Evolutionary conservation across 1,140 invertebrate species (phyloP).

Genomic region (Hycleus phaleratus): DNA sequence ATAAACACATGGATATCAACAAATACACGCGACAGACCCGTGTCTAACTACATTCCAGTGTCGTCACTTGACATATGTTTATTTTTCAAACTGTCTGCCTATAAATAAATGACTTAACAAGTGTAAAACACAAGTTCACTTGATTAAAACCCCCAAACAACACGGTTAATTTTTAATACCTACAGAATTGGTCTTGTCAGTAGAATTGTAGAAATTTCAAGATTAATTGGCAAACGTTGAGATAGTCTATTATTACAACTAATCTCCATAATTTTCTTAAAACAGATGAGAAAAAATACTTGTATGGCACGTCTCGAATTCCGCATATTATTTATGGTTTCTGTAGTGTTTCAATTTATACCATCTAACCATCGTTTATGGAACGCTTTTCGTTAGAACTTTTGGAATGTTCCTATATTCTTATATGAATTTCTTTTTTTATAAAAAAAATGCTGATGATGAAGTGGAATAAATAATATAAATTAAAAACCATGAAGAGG

Average conservation of each 20-base stretch:
- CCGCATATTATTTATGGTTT: slow-evolving; percentile 35
- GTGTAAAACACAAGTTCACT: slow-evolving; percentile 8
- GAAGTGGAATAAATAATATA: background rate
- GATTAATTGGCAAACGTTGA: no score
- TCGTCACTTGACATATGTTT: slow-evolving; percentile 22
- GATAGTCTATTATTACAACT: no score
- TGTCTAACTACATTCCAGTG: slow-evolving; percentile 19
- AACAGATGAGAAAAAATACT: no score
- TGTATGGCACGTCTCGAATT: slow-evolving; percentile 30
- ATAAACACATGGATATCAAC: background rate
- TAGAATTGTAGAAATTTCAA: no score
- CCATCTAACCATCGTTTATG: background rate
- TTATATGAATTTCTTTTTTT: background rate
- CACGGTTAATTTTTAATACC: background rate
- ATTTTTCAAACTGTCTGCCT: slow-evolving; percentile 15
- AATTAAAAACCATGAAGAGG: background rate
- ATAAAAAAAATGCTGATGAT: background rate
- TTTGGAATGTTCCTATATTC: background rate
- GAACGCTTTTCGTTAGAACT: background rate
- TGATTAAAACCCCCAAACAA: slow-evolving; percentile 9
- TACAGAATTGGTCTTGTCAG: no score
- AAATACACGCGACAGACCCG: slow-evolving; percentile 15
- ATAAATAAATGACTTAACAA: slow-evolving; percentile 16
- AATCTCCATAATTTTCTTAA: no score
- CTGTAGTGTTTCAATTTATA: slow-evolving; percentile 34